Evolutionary conservation across 2,797 vertebrate genomes (phyloP).

Genomic region (Coregonus suidteri): DNA sequence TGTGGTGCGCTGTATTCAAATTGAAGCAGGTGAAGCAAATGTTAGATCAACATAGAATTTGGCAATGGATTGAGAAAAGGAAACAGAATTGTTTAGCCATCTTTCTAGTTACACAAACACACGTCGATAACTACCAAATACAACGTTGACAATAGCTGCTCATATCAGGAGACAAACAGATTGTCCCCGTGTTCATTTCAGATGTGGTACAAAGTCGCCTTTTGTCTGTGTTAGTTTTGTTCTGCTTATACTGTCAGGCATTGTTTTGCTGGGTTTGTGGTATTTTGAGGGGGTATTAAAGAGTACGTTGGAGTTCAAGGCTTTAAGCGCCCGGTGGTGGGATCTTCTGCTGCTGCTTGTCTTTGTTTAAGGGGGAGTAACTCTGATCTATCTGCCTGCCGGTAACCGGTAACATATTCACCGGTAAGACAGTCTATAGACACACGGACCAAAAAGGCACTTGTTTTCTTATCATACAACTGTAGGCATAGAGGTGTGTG

Average conservation of each 20-base stretch:
- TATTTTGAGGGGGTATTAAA: constrained; percentile 70
- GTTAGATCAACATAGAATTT: constrained; percentile 14
- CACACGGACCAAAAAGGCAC: constrained; percentile 8
- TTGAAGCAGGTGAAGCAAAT: background rate
- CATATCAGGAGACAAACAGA: constrained; percentile 76
- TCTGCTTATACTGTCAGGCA: constrained; percentile 68
- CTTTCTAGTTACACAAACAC: constrained; percentile 16
- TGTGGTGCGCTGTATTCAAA: background rate
- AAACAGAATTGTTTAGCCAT: background rate
- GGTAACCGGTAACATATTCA: background rate
- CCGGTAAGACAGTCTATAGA: background rate
- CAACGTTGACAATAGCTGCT: constrained; percentile 60
- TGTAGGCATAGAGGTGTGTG: background rate
- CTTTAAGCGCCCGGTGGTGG: constrained; percentile 47
- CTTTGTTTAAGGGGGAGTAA: constrained; percentile 62
- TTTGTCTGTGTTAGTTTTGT: constrained; percentile 58
- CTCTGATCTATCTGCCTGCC: constrained; percentile 53
- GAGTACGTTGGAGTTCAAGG: constrained; percentile 61
- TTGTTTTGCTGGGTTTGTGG: constrained; percentile 69
- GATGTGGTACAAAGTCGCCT: constrained; percentile 63
- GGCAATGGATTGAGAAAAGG: background rate
- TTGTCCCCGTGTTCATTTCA: constrained; percentile 59
- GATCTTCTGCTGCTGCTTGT: constrained; percentile 56
- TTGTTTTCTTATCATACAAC: background rate
- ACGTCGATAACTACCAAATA: constrained; percentile 48